Conservation (phyloP, 2,888 invertebrate genomes). For the Nephrotoma flavescens region DNA sequence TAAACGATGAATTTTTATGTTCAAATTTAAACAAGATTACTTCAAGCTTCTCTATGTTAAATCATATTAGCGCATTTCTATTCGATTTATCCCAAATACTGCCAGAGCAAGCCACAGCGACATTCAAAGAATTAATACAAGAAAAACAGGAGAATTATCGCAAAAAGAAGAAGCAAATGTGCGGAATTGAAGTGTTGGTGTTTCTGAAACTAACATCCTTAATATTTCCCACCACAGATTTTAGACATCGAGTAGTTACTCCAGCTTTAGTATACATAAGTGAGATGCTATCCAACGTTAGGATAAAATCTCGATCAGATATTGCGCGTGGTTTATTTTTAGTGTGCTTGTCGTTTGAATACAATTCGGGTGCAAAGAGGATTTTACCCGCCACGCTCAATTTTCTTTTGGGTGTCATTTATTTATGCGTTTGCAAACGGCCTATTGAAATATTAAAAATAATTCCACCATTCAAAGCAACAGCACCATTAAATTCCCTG, state of each 20-base stretch:
- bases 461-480: slow-evolving; percentile 51
- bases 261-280: slow-evolving; percentile 72
- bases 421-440: slow-evolving; percentile 49
- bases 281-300: slow-evolving; percentile 54
- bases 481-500: slow-evolving; percentile 37
- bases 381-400: slow-evolving; percentile 68
- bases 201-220: slow-evolving; percentile 66
- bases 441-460: slow-evolving; percentile 44
- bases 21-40: slow-evolving; percentile 28
- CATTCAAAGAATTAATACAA: slow-evolving; percentile 51
- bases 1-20: slow-evolving; percentile 48
- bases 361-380: slow-evolving; percentile 61
- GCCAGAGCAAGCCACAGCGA: slow-evolving; percentile 49
- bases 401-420: slow-evolving; percentile 61
- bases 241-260: slow-evolving; percentile 74
- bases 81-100: slow-evolving; percentile 59
- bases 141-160: slow-evolving; percentile 53
- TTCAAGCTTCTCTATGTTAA: slow-evolving; percentile 43
- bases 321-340: slow-evolving; percentile 66
- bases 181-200: slow-evolving; percentile 53
- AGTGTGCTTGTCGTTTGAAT: slow-evolving; percentile 60
- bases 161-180: slow-evolving; percentile 42
- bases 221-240: slow-evolving; percentile 82
- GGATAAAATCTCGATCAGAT: slow-evolving; percentile 47
- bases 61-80: slow-evolving; percentile 40